A percentile compares a stretch with the other conserved stretches of the same genome.
Conservation (phyloP, 2,113 vertebrate species). For the Gallinago paraguaiae region DNA sequence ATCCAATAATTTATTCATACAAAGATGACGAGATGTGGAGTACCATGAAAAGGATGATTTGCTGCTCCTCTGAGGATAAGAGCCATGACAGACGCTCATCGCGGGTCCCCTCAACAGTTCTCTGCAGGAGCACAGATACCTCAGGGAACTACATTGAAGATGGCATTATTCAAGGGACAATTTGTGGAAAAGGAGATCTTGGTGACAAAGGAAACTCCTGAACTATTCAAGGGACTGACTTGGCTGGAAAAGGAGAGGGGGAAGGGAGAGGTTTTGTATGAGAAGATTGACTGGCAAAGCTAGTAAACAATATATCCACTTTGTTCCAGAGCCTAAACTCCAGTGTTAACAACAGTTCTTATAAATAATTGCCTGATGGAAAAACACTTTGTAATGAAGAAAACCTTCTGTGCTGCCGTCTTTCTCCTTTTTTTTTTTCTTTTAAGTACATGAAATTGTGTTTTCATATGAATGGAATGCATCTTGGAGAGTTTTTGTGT, state of each 20-base stretch:
- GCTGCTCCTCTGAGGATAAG: constrained; percentile 81
- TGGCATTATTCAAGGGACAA: constrained; percentile 63
- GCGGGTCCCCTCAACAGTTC: constrained; percentile 78
- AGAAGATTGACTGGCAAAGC: constrained; percentile 52
- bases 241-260: constrained; percentile 42
- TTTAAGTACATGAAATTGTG: constrained; percentile 30
- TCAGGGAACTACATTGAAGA: constrained; percentile 76
- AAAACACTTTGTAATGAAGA: constrained; percentile 64
- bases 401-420: constrained; percentile 57
- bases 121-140: constrained; percentile 79
- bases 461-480: constrained; percentile 17
- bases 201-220: constrained; percentile 66
- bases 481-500: background rate
- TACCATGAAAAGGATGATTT: constrained; percentile 90
- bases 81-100: constrained; percentile 79
- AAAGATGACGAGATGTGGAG: constrained; percentile 97
- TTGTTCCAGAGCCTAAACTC: constrained; percentile 46
- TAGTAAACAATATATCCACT: constrained; percentile 39
- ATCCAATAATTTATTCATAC: constrained; percentile 97
- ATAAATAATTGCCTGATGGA: constrained; percentile 60
- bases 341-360: constrained; percentile 70
- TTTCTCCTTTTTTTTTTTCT: constrained; percentile 7
- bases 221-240: background rate
- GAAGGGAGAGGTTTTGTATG: constrained; percentile 43
- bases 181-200: constrained; percentile 62